Evolutionary conservation across 2,888 invertebrate genomes (phyloP).

Genomic region (Aspidiotus destructor): DNA sequence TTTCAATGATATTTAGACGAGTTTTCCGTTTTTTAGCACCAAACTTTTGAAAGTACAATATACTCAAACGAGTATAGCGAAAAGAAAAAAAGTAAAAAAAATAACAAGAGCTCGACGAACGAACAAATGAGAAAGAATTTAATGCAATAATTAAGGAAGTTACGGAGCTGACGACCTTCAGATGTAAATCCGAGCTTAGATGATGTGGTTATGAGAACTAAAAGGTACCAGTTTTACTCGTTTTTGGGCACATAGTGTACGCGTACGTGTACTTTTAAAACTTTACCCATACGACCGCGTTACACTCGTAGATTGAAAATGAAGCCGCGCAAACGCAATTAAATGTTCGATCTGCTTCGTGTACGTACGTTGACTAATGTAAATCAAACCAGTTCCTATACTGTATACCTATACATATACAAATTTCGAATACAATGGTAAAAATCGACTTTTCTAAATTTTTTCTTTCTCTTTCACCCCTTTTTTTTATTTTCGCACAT

Average conservation of each 20-base stretch:
- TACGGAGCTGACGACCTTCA: constrained; percentile 30
- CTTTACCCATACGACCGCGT: constrained; percentile 3
- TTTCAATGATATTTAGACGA: constrained; percentile 27
- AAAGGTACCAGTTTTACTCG: constrained; percentile 23
- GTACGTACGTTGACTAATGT: too few species aligned
- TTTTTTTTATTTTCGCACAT: too few species aligned
- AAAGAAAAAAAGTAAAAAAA: constrained; percentile 19
- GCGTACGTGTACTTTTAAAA: constrained; percentile 6
- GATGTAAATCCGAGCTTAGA: constrained; percentile 23
- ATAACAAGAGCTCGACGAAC: background rate
- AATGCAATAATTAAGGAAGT: constrained; percentile 32
- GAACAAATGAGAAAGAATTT: constrained; percentile 18
- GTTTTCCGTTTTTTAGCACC: constrained; percentile 19
- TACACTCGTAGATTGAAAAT: background rate
- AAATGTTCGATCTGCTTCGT: background rate
- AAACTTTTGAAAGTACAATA: constrained; percentile 20
- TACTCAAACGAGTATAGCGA: constrained; percentile 18
- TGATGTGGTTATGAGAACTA: constrained; percentile 15
- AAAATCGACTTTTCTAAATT: too few species aligned
- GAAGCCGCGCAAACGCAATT: background rate
- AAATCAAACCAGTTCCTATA: too few species aligned
- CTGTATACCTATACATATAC: too few species aligned
- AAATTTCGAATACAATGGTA: too few species aligned
- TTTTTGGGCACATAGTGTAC: constrained; percentile 14
- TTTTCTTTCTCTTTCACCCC: too few species aligned